Base-by-base conservation (phyloP, 2,888 invertebrate species). In the Vesta saturnalis region DNA sequence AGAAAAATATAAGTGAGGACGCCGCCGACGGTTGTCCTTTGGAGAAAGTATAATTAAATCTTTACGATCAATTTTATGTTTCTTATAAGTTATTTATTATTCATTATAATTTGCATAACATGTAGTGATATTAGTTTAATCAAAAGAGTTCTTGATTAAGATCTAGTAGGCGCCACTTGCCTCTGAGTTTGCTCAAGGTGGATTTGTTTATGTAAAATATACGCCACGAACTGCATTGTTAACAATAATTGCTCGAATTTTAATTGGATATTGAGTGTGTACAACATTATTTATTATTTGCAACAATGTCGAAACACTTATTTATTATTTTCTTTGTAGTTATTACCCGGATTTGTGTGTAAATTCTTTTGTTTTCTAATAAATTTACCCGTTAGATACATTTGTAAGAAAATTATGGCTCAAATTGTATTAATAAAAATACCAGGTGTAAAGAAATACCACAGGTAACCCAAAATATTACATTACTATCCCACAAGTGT, bases 91-190 rank as follows among this genome's bases (percentile, higher is more conserved):
- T 35, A 39, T 58, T 60, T 39, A 66, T 60, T 55, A 43, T 16
- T 22, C 18, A 16, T 30, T 18, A 15, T 18, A n/a, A 65, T 65
- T 65, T 65, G 60, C 65, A 65, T 65, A 58, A 49, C 52, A 23
- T 14, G 14, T 49, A 22, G 18, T 22, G 56, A 60, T 56, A 35
- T 52, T 49, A 46, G 30, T 46, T 59, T 55, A 23, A 66, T 66
- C 55, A 56, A 56, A 61, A 59, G 72, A 72, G 60, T 71, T 61
- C 6, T 58, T 67, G 75, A 75, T 75, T 75, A 74, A 69, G 74
- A 75, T 75, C 75, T 72, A 66, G 74, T 74, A 75, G 75, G 75
- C 75, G 75, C 75, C 75, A 75, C 75, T 75, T 75, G 74, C 72
- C 73, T 72, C 67, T 68, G 69, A 68, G 65, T 66, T 71, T 64